Percentiles rank a stretch among this genome's conserved stretches.
These are phyloP conservation scores for Dendrocincla fuliginosa DNA, from an alignment of 2,797 vertebrate species.

Conservation along the genomic window DNA sequence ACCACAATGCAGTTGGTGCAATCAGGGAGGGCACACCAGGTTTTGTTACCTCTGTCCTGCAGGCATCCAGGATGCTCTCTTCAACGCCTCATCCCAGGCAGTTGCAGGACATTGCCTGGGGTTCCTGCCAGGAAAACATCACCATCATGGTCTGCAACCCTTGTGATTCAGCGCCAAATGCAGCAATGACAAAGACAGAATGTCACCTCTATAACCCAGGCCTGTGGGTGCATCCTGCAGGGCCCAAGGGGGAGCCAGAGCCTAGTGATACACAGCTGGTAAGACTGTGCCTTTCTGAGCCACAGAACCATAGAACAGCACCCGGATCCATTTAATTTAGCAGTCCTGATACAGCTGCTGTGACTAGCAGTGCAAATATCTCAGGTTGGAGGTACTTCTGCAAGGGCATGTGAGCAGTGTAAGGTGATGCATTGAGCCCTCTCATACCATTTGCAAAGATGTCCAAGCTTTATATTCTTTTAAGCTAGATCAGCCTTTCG, in stretches of 20 bases:
- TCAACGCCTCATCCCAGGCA: rapidly evolving
- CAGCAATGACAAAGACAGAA: not conserved
- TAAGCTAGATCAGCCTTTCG: not conserved
- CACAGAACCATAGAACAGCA: not conserved
- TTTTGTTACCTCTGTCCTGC: not conserved
- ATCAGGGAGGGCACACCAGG: not conserved
- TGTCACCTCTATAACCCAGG: not conserved
- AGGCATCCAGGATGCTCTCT: not conserved
- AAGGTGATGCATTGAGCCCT: not conserved
- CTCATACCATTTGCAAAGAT: not conserved
- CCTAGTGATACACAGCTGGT: not conserved
- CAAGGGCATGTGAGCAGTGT: not conserved
- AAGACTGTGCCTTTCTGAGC: not conserved
- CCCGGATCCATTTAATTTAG: not conserved
- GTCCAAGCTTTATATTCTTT: not conserved
- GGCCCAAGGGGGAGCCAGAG: not conserved
- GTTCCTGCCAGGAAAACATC: not conserved
- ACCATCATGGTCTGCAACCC: rapidly evolving
- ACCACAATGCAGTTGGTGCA: rapidly evolving
- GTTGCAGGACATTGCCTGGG: not conserved
- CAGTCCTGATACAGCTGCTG: not conserved
- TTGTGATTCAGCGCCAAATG: rapidly evolving
- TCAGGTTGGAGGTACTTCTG: not conserved
- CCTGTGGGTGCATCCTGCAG: not conserved
- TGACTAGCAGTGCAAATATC: not conserved